Evolutionary conservation across 2,888 invertebrate species (phyloP), one percentile per base, ranked within the genome.

Genomic region (Drosophila hamatofila): DNA sequence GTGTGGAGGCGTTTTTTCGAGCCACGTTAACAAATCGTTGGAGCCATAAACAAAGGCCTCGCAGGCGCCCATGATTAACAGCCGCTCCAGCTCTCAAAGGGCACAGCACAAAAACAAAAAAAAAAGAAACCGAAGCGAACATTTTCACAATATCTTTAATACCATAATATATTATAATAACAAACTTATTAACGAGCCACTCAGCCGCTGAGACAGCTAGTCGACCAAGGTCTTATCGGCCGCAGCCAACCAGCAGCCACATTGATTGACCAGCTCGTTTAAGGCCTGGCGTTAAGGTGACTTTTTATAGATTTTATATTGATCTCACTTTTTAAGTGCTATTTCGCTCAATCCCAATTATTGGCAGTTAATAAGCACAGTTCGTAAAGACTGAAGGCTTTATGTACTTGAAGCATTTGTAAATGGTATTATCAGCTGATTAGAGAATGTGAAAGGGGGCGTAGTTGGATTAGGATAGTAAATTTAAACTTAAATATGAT

Each of bases 21-120:
- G 63, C 74, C 55, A 78, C 74, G 77, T 78, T 78, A 78, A 78
- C 77, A 78, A 78, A 74, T 74, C 78, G 73, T 56, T 67, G 63
- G 42, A 41, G 57, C 65, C 72, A 65, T 68, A 75, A 76, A 76
- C 76, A 75, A 72, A 61, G 58, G 58, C 52, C 64, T 46, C n/a
- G 23, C 37, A 35, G 54, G 51, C 67, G 55, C 37, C 44, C 61
- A 62, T 69, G 76, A 76, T 76, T 76, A 77, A 77, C 73, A 65
- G 55, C 58, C 71, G 30, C 41, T 11, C 33, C 23, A 16, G 16
- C 18, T 3, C 11, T 11, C 9, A 48, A 49, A 42, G 37, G 6
- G 33, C 33, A 14, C 9, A 23, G 25, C 33, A 33, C n/a, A 11
- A 18, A 49, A 49, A 12, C 5, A 27, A 12, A 23, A 21, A 16